These are phyloP conservation scores for Malurus splendens DNA, from an alignment of 2,797 vertebrate species.

Conservation along the genomic window DNA sequence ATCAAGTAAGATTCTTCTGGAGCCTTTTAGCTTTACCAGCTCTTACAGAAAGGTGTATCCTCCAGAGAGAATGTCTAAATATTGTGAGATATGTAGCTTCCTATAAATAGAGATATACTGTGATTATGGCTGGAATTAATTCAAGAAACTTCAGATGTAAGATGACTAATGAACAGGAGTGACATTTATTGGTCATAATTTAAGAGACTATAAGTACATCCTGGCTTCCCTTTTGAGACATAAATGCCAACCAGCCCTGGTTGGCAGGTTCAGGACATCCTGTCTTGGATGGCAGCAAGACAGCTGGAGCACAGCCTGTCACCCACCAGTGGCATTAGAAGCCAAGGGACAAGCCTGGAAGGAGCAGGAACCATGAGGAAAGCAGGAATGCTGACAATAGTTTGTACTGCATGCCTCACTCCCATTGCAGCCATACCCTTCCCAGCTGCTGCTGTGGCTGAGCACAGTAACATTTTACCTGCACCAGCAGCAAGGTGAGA, in stretches of 20 bases:
- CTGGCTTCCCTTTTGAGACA: background rate
- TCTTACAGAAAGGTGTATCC: slow-evolving; percentile 51
- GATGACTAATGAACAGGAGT: slow-evolving; percentile 58
- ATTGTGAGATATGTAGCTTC: slow-evolving; percentile 46
- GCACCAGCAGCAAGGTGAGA: background rate
- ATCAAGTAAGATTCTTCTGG: background rate
- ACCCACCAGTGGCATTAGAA: background rate
- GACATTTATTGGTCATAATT: slow-evolving; percentile 50
- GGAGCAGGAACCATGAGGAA: background rate
- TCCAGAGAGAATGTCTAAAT: slow-evolving; percentile 45
- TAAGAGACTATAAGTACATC: slow-evolving; percentile 21
- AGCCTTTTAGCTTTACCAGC: background rate
- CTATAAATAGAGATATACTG: slow-evolving; percentile 65
- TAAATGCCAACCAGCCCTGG: background rate
- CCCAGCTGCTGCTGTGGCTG: background rate
- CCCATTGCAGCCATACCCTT: background rate
- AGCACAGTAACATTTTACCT: background rate
- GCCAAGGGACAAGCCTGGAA: background rate
- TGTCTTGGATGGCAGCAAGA: background rate
- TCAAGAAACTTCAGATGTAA: slow-evolving; percentile 57
- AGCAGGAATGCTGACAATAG: background rate
- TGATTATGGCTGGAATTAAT: slow-evolving; percentile 67
- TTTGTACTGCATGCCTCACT: background rate
- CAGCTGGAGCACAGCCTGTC: background rate
- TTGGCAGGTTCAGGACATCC: background rate